Evolutionary conservation across 2,113 vertebrate species (phyloP), one percentile per base, ranked within the genome.

Genomic region (Origma solitaria): DNA sequence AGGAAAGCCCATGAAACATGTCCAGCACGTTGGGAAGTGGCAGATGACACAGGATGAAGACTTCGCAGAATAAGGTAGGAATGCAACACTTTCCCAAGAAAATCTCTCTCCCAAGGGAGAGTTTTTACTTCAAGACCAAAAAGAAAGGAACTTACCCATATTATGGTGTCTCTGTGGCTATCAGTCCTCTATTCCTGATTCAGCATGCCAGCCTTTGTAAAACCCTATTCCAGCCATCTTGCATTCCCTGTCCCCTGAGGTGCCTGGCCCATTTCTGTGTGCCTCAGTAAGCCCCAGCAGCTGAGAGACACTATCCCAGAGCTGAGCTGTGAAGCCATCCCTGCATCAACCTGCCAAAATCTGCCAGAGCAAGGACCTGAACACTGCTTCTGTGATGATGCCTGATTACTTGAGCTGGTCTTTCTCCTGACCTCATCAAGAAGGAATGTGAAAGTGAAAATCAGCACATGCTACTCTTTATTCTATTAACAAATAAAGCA

Each of bases 351-450:
- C 33, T 72, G 40, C 33, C 68, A 44, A 13, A 25, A 19, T 40
- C 47, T 79, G 31, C 25, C 47, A 50, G 20, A 81, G 15, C 22
- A 78, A 45, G 38, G 35, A 72, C 30, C n/a, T 88, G 40, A 90
- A 37, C 15, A 12, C 37, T 81, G 38, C 3, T 70, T 21, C 35
- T 69, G 35, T 51, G 27, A 28, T 33, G 44, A n/a, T 20, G 9
- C 25, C 54, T 86, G 45, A 15, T 31, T 53, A 9, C 14, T 54
- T 44, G 33, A 61, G 10, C 18, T 0, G 0, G 10, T 82, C 61
- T 71, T 89, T 42, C 42, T 76, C 33, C n/a, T 66, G 57, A 69
- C 22, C 31, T 49, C 37, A 37, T 25, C 10, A 27, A 56, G 33
- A 84, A 84, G 30, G 30, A 82, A 79, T 20, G 23, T 3, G 79